phyloP scores from a whole-genome alignment of 2,797 vertebrate species.

The Chaunax sp. region DNA sequence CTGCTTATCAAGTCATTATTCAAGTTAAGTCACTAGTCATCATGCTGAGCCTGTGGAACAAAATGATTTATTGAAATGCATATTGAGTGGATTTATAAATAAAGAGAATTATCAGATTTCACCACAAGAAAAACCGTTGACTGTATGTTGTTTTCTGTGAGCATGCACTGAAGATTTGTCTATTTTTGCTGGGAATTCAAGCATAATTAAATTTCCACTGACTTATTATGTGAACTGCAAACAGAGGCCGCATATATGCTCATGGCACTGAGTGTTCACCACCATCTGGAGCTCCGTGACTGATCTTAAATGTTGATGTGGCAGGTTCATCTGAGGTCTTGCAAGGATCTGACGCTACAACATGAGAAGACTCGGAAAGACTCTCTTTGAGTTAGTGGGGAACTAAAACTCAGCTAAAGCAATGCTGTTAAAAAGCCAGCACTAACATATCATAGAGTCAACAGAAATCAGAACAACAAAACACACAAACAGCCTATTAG shows the following conservation, averaged over 20 bases:
- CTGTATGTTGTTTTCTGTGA: constrained; percentile 22
- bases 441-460: constrained; percentile 57
- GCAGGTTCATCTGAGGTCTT: constrained; percentile 60
- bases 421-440: constrained; percentile 43
- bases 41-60: constrained; percentile 13
- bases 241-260: constrained; percentile 60
- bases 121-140: not conserved
- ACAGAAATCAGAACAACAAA: constrained; percentile 46
- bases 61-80: constrained; percentile 31
- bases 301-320: constrained; percentile 52
- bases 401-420: constrained; percentile 38
- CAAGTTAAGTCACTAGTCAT: constrained; percentile 22
- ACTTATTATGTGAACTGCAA: constrained; percentile 63
- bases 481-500: constrained; percentile 33
- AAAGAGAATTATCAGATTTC: not conserved
- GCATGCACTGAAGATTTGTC: constrained; percentile 18
- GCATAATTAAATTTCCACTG: constrained; percentile 53
- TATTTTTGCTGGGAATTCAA: constrained; percentile 58
- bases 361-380: constrained; percentile 47
- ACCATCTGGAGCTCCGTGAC: constrained; percentile 65
- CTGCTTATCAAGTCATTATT: constrained; percentile 33
- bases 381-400: constrained; percentile 47
- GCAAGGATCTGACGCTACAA: constrained; percentile 40
- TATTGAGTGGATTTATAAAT: not conserved
- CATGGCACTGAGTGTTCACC: constrained; percentile 44